phyloP scores from a whole-genome alignment of 2,797 vertebrate genomes.

The Clarias pachynema region DNA sequence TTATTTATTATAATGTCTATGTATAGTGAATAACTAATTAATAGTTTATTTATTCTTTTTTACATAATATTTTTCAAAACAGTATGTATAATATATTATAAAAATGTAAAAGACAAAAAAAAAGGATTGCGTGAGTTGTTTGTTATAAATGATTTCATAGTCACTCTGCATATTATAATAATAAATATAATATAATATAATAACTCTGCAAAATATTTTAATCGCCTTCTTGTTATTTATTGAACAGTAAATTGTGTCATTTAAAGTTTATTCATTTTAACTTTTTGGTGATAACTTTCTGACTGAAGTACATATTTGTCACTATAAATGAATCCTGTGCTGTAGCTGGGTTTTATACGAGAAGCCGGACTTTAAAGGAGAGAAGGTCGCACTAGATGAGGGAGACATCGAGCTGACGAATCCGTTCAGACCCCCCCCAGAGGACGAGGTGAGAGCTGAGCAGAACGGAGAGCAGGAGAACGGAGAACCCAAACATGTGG shows the following conservation, averaged over 20 bases:
- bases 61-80: too few relatives aligned
- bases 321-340: neutral
- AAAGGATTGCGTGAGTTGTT: too few relatives aligned
- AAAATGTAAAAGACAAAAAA: too few relatives aligned
- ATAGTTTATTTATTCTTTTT: too few relatives aligned
- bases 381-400: slow-evolving; percentile 86
- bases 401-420: slow-evolving; percentile 83
- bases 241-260: neutral
- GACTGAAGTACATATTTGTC: neutral
- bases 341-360: slow-evolving; percentile 92
- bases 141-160: too few relatives aligned
- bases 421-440: slow-evolving; percentile 64
- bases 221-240: neutral
- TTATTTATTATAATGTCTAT: too few relatives aligned
- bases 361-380: slow-evolving; percentile 87
- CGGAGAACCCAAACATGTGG: slow-evolving; percentile 57
- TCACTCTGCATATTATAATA: too few relatives aligned
- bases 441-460: slow-evolving; percentile 51
- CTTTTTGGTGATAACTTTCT: neutral
- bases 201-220: neutral
- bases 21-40: too few relatives aligned
- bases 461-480: slow-evolving; percentile 50
- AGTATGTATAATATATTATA: too few relatives aligned
- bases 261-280: neutral
- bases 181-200: neutral